Evolutionary conservation across 1,140 invertebrate species (phyloP).

Genomic region (Sminthurinus signatus): DNA sequence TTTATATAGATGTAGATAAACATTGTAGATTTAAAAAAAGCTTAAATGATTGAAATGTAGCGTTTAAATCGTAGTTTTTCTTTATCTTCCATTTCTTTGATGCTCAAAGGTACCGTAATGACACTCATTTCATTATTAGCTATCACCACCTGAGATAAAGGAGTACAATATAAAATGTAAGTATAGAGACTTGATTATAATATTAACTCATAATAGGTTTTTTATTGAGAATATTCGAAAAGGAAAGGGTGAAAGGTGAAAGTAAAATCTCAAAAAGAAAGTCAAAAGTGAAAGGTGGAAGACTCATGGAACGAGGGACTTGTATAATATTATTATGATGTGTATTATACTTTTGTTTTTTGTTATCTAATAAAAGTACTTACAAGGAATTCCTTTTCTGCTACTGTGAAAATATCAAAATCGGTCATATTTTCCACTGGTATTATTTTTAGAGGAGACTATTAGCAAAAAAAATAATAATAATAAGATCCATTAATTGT

Average conservation of each 20-base stretch:
- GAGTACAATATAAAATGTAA: neutral
- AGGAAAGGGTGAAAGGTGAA: too few species aligned
- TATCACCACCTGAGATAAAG: neutral
- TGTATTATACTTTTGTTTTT: neutral
- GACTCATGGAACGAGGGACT: too few species aligned
- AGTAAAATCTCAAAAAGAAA: too few species aligned
- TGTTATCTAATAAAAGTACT: neutral
- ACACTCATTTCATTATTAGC: neutral
- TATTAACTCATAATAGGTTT: too few species aligned
- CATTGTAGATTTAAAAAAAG: too few species aligned
- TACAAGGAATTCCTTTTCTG: conserved; percentile 3
- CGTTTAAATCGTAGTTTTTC: conserved; percentile 5
- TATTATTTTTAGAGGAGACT: conserved; percentile 4
- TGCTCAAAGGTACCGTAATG: neutral
- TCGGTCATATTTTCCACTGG: neutral
- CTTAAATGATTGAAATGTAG: conserved; percentile 13
- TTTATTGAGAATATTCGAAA: too few species aligned
- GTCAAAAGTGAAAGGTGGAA: too few species aligned
- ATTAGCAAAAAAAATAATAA: too few species aligned
- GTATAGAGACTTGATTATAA: too few species aligned
- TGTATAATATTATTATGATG: too few species aligned
- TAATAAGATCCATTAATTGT: too few species aligned
- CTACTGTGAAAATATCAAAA: neutral
- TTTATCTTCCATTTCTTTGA: conserved; percentile 2
- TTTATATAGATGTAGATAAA: too few species aligned